These are phyloP conservation scores for Pentalonia nigronervosa DNA, from an alignment of 1,140 invertebrate species.

Conservation along the genomic window DNA sequence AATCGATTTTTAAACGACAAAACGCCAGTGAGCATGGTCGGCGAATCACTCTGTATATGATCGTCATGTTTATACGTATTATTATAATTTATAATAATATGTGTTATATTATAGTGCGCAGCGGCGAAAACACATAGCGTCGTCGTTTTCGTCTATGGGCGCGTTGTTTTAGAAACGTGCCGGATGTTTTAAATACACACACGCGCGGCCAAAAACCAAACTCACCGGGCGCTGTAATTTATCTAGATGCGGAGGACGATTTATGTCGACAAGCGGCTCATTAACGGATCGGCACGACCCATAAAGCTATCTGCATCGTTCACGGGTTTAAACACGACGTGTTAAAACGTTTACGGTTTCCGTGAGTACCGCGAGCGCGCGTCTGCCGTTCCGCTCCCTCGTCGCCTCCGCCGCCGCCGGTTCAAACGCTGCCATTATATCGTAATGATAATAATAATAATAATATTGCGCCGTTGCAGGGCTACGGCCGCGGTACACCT, in stretches of 20 bases:
- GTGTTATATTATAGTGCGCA: not conserved
- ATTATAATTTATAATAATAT: not conserved
- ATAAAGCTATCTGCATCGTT: conserved; percentile 52
- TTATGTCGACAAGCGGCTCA: conserved; percentile 55
- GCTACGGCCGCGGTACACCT: not conserved
- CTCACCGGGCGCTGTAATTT: conserved; percentile 14
- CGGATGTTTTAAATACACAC: conserved; percentile 42
- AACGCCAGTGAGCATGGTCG: too few relatives aligned
- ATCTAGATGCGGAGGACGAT: conserved; percentile 40
- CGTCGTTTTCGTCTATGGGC: not conserved
- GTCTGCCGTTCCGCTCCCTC: not conserved
- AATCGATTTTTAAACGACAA: too few relatives aligned
- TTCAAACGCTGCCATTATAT: not conserved
- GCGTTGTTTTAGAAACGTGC: conserved; percentile 50
- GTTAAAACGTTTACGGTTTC: conserved; percentile 57
- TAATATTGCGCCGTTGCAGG: not conserved
- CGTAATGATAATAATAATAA: not conserved
- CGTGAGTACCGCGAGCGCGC: conserved; percentile 22
- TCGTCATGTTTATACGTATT: not conserved
- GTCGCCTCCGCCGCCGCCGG: not conserved
- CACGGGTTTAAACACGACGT: conserved; percentile 35
- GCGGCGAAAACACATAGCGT: not conserved
- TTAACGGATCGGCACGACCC: conserved; percentile 43
- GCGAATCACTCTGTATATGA: too few relatives aligned
- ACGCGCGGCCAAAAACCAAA: conserved; percentile 13